Conservation (phyloP, 1,140 invertebrate species). For the Drosophila elegans region DNA sequence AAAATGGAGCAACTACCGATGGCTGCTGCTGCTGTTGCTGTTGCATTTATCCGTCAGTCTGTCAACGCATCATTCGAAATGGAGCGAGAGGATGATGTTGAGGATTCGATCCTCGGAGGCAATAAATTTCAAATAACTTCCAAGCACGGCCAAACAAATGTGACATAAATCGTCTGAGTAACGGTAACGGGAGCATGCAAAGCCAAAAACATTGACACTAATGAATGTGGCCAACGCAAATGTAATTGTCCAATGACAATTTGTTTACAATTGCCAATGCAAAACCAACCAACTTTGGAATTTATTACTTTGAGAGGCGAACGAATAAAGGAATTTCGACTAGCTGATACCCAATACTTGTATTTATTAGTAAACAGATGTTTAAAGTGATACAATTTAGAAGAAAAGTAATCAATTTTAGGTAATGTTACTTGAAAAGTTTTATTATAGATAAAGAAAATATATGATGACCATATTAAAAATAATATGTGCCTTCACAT, state of each 20-base stretch:
- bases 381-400: too few relatives aligned
- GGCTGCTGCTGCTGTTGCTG: slow-evolving; percentile 1
- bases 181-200: slow-evolving; percentile 64
- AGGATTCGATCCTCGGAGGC: slow-evolving; percentile 63
- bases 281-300: slow-evolving; percentile 27
- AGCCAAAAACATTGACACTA: slow-evolving; percentile 67
- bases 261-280: slow-evolving; percentile 65
- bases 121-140: slow-evolving; percentile 70
- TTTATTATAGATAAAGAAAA: too few relatives aligned
- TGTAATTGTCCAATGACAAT: slow-evolving; percentile 76
- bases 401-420: not conserved
- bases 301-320: slow-evolving; percentile 34
- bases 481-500: too few relatives aligned
- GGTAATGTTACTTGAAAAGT: too few relatives aligned
- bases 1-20: slow-evolving; percentile 71
- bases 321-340: not conserved
- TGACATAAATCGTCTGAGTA: slow-evolving; percentile 56
- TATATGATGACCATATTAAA: too few relatives aligned
- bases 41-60: slow-evolving; percentile 44
- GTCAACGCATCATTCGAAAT: slow-evolving; percentile 74
- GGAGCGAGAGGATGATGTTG: slow-evolving; percentile 65
- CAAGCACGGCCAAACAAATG: slow-evolving; percentile 45
- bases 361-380: too few relatives aligned
- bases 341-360: not conserved
- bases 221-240: slow-evolving; percentile 69